Evolutionary conservation across 2,888 invertebrate genomes (phyloP).

Genomic region (Hypselothyrea guttata): DNA sequence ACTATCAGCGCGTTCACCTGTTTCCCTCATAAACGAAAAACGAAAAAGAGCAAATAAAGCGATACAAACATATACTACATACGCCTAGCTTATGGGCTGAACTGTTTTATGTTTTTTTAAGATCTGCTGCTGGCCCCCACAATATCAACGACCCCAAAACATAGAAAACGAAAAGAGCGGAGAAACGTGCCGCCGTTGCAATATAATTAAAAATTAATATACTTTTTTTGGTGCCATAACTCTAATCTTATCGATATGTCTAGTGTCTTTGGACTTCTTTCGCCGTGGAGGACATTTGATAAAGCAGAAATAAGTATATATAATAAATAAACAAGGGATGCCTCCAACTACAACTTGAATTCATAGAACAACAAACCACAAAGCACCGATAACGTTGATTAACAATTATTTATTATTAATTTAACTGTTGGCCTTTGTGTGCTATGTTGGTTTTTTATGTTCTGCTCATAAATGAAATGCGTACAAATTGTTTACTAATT

Average conservation of each 20-base stretch:
- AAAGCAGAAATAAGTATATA: too few relatives aligned
- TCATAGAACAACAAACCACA: constrained; percentile 17
- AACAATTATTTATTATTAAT: constrained; percentile 22
- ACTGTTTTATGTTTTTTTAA: constrained; percentile 33
- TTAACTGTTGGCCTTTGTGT: constrained; percentile 22
- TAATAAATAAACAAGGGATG: too few relatives aligned
- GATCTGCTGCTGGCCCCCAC: constrained; percentile 40
- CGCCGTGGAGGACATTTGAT: constrained; percentile 15
- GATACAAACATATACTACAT: constrained; percentile 23
- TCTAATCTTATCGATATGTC: constrained; percentile 40
- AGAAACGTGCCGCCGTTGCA: constrained; percentile 43
- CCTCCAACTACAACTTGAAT: constrained; percentile 33
- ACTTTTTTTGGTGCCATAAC: background rate
- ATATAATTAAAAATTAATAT: constrained; percentile 15
- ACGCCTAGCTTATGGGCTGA: constrained; percentile 34
- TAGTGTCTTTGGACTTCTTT: constrained; percentile 13
- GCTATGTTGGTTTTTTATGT: constrained; percentile 7
- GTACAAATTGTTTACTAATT: constrained; percentile 67
- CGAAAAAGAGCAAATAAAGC: constrained; percentile 18
- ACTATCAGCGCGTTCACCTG: constrained; percentile 41
- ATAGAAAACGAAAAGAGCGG: constrained; percentile 7
- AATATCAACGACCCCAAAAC: constrained; percentile 47
- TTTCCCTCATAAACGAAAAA: constrained; percentile 37
- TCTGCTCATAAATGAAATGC: constrained; percentile 43
- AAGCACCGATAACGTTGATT: constrained; percentile 19